These are phyloP conservation scores for Heteractis magnifica DNA, from an alignment of 92 coral and sea anemone species.

Conservation along the genomic window DNA sequence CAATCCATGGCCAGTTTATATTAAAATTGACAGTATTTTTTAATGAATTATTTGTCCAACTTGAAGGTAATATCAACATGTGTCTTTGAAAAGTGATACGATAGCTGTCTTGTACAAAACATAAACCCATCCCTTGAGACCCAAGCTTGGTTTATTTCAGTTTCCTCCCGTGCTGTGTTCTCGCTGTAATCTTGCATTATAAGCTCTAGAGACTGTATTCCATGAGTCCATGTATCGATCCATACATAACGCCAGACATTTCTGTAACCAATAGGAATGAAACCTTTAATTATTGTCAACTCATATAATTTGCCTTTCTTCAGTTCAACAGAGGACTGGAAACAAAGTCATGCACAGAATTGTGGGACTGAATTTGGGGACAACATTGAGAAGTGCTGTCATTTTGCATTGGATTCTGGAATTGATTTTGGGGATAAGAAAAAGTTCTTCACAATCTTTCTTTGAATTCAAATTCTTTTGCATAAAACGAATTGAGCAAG, in stretches of 20 bases:
- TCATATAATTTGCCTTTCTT: not conserved
- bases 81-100: not conserved
- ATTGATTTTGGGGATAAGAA: too few relatives aligned
- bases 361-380: too few relatives aligned
- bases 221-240: conserved; percentile 97
- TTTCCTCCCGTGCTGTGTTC: conserved; percentile 75
- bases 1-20: too few relatives aligned
- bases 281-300: too few relatives aligned
- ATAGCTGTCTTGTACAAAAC: not conserved
- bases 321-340: not conserved
- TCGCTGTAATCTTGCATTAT: conserved; percentile 71
- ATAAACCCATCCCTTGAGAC: not conserved
- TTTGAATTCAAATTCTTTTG: too few relatives aligned
- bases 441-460: too few relatives aligned
- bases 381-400: too few relatives aligned
- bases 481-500: too few relatives aligned
- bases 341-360: too few relatives aligned
- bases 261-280: conserved; percentile 46
- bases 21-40: too few relatives aligned
- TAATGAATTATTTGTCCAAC: too few relatives aligned
- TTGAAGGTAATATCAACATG: not conserved
- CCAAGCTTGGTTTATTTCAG: not conserved
- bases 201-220: conserved; percentile 88
- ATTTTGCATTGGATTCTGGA: too few relatives aligned
- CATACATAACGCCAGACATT: conserved; percentile 94